Conservation (phyloP, 2,113 vertebrate species). For the Cettia cetti region DNA sequence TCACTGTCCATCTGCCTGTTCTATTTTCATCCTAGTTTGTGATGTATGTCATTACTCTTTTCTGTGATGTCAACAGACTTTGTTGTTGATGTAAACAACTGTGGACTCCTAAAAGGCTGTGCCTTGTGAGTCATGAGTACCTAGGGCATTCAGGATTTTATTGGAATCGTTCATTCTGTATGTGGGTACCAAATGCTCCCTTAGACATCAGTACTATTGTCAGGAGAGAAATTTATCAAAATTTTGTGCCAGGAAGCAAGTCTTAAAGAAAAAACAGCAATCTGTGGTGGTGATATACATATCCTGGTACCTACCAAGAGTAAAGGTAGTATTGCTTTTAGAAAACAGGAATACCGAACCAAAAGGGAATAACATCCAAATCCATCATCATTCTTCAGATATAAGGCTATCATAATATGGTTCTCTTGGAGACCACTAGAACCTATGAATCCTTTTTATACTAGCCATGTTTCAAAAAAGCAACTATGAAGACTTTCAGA, state of each 20-base stretch:
- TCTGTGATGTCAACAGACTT: not conserved
- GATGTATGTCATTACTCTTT: not conserved
- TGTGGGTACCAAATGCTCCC: not conserved
- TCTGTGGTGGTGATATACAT: not conserved
- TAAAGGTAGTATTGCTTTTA: not conserved
- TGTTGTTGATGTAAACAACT: not conserved
- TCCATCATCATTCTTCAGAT: not conserved
- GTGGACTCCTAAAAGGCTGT: not conserved
- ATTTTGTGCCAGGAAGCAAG: not conserved
- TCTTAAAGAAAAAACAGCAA: not conserved
- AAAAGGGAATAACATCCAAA: not conserved
- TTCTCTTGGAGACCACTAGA: not conserved
- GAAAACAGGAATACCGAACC: not conserved
- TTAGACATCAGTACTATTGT: not conserved
- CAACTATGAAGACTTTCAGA: not conserved
- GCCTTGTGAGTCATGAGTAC: slow-evolving; percentile 18
- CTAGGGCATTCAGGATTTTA: not conserved
- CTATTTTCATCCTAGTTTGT: not conserved
- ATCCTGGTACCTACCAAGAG: not conserved
- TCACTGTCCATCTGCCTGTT: not conserved
- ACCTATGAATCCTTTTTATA: not conserved
- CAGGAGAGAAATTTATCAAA: not conserved
- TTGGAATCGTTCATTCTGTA: not conserved
- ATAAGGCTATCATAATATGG: not conserved
- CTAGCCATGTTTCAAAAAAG: not conserved